Evolutionary conservation across 2,888 invertebrate species (phyloP).

Genomic region (Dryocosmus kuriphilus): DNA sequence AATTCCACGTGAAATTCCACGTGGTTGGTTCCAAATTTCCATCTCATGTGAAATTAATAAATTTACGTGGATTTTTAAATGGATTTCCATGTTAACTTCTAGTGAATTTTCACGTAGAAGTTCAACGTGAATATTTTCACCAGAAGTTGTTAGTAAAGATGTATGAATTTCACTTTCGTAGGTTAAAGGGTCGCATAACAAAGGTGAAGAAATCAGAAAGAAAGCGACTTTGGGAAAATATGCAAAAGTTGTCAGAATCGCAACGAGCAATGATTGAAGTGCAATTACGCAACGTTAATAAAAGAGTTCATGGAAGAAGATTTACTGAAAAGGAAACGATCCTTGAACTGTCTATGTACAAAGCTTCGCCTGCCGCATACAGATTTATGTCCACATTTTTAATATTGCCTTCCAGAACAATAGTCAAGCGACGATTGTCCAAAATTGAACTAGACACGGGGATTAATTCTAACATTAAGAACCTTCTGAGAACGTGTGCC

Average conservation of each 20-base stretch:
- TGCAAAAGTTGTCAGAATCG: not conserved
- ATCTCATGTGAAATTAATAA: too few relatives aligned
- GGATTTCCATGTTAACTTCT: too few relatives aligned
- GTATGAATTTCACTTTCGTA: not conserved
- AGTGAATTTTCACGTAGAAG: too few relatives aligned
- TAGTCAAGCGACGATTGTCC: not conserved
- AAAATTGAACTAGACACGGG: slow-evolving; percentile 3
- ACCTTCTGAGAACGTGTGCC: not conserved
- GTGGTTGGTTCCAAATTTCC: too few relatives aligned
- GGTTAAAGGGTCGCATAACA: not conserved
- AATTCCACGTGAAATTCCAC: too few relatives aligned
- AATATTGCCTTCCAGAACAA: not conserved
- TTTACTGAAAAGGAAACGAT: not conserved
- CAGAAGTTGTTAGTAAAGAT: too few relatives aligned
- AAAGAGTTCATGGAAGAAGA: not conserved
- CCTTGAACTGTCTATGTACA: not conserved
- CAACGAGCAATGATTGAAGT: not conserved
- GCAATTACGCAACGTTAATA: not conserved
- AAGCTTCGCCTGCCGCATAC: not conserved
- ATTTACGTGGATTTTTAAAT: too few relatives aligned
- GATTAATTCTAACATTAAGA: not conserved
- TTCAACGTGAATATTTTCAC: too few relatives aligned
- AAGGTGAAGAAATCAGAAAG: not conserved
- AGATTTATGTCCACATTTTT: not conserved
- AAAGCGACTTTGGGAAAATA: not conserved